Percentiles rank a stretch among this genome's conserved stretches.
phyloP scores from a whole-genome alignment of 1,140 invertebrate genomes.

The Charaxes varanes region DNA sequence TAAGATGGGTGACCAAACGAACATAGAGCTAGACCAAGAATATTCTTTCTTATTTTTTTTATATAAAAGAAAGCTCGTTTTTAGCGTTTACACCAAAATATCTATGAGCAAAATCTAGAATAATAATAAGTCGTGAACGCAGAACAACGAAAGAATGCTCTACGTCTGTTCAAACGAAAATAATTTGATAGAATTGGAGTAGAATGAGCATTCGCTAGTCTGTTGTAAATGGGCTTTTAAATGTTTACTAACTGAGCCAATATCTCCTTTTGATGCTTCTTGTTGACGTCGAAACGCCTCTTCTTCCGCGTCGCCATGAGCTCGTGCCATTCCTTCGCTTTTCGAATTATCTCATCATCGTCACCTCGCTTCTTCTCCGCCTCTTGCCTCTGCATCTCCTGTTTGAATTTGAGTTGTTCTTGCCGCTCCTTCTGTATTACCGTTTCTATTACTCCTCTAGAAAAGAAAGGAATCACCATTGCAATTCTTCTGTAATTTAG shows the following conservation, averaged over 20 bases:
- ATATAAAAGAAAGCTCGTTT: too few relatives aligned
- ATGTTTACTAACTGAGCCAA: constrained; percentile 43
- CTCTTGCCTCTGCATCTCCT: constrained; percentile 30
- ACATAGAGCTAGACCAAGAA: too few relatives aligned
- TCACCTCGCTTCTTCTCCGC: constrained; percentile 42
- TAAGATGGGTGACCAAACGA: too few relatives aligned
- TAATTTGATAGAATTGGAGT: too few relatives aligned
- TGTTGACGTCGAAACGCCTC: constrained; percentile 45
- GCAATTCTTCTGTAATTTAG: not conserved
- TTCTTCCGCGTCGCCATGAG: constrained; percentile 33
- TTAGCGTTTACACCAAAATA: too few relatives aligned
- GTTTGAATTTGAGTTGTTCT: constrained; percentile 58
- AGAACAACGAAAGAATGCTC: too few relatives aligned
- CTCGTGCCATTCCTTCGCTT: constrained; percentile 54
- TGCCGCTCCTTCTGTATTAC: constrained; percentile 56
- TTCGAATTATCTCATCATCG: constrained; percentile 42
- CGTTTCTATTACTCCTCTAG: constrained; percentile 62
- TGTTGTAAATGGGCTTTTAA: not conserved
- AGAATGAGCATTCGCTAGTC: too few relatives aligned
- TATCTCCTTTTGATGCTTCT: constrained; percentile 51
- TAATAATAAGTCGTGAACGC: too few relatives aligned
- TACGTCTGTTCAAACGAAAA: too few relatives aligned
- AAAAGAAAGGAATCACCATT: not conserved
- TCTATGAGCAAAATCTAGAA: too few relatives aligned
- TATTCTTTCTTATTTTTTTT: too few relatives aligned